phyloP scores from a whole-genome alignment of 2,888 invertebrate species.

The Archaeoteleia sp. region DNA sequence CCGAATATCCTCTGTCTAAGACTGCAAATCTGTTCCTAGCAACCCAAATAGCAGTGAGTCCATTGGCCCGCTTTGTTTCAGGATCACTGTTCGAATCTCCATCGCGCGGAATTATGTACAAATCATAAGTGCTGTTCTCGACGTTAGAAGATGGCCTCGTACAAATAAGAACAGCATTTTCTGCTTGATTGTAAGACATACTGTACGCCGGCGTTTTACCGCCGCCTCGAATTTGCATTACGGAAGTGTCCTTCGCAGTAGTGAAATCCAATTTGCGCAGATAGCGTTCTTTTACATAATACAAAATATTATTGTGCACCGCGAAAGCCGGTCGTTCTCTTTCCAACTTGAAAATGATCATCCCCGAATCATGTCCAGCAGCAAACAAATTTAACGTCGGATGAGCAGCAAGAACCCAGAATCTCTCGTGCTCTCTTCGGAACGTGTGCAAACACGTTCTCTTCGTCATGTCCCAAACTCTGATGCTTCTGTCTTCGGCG shows the following conservation, averaged over 20 bases:
- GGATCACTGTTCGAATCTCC: constrained; percentile 75
- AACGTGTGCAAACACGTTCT: constrained; percentile 93
- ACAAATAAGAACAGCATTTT: constrained; percentile 94
- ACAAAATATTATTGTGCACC: constrained; percentile 93
- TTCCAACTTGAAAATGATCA: constrained; percentile 90
- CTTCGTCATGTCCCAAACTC: constrained; percentile 99
- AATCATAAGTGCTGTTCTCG: constrained; percentile 95
- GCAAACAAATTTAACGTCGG: constrained; percentile 97
- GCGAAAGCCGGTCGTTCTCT: constrained; percentile 97
- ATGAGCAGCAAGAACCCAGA: constrained; percentile 97
- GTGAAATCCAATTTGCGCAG: constrained; percentile 94
- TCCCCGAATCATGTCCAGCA: constrained; percentile 99
- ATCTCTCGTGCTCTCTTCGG: constrained; percentile 95
- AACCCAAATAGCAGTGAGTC: constrained; percentile 96
- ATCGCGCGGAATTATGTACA: constrained; percentile 91
- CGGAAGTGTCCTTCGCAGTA: constrained; percentile 92
- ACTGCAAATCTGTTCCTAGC: constrained; percentile 98
- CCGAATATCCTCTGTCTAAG: constrained; percentile 93
- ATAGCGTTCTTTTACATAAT: constrained; percentile 96
- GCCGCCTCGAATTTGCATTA: constrained; percentile 93
- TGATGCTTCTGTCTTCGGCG: constrained; percentile 97
- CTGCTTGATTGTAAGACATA: constrained; percentile 98
- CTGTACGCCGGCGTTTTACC: constrained; percentile 86
- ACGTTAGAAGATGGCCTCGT: constrained; percentile 84
- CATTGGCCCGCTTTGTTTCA: constrained; percentile 90